phyloP scores from a whole-genome alignment of 1,140 invertebrate genomes.

The Babylonia areolata region DNA sequence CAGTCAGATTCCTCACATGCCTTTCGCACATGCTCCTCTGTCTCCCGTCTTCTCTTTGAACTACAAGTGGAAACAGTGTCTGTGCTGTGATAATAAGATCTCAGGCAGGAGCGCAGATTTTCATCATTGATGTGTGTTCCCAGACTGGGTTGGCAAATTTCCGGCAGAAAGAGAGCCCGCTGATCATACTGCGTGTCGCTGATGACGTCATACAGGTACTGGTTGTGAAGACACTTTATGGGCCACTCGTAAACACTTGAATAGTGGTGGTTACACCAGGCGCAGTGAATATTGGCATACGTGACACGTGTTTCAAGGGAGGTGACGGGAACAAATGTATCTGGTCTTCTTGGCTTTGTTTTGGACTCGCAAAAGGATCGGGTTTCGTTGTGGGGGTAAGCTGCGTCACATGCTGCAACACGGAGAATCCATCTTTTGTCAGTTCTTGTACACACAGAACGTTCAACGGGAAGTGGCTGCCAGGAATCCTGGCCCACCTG shows the following conservation, averaged over 20 bases:
- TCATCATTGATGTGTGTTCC: background rate
- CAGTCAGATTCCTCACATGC: background rate
- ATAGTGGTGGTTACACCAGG: background rate
- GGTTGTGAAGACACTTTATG: background rate
- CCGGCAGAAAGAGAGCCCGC: background rate
- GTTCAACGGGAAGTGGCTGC: background rate
- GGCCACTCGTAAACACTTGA: background rate
- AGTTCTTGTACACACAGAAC: background rate
- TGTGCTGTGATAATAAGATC: background rate
- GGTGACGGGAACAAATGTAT: background rate
- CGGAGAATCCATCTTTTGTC: background rate
- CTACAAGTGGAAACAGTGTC: background rate
- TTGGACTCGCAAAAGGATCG: background rate
- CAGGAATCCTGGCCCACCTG: background rate
- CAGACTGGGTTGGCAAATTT: background rate
- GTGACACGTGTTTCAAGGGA: background rate
- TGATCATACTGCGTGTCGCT: background rate
- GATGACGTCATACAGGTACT: conserved; percentile 12
- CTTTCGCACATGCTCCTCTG: background rate
- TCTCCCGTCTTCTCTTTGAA: background rate
- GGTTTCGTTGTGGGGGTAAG: background rate
- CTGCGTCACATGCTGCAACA: background rate
- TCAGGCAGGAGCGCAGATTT: background rate
- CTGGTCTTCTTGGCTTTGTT: background rate
- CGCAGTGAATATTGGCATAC: background rate